phyloP scores from a whole-genome alignment of 2,888 invertebrate species.

The Hyalella azteca region DNA sequence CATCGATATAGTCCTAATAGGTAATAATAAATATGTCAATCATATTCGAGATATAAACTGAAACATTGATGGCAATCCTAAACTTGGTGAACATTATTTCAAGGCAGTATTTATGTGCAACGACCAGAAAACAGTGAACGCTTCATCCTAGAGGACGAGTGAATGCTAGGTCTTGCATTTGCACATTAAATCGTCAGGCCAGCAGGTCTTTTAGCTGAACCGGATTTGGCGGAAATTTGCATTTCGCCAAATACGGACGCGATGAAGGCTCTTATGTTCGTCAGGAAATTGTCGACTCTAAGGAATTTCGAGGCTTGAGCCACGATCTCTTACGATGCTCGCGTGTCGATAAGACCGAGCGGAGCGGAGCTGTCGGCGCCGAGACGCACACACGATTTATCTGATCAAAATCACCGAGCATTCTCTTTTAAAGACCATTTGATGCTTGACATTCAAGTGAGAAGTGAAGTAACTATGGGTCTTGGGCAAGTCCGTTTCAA shows the following conservation, averaged over 20 bases:
- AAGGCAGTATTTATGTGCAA: too few species aligned
- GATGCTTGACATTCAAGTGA: not conserved
- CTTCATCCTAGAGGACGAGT: not conserved
- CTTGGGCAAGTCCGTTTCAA: not conserved
- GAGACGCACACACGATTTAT: not conserved
- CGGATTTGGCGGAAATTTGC: conserved; percentile 27
- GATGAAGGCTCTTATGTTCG: conserved; percentile 1
- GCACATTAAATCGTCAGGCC: not conserved
- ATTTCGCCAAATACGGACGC: conserved; percentile 24
- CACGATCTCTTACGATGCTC: not conserved
- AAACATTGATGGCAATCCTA: too few species aligned
- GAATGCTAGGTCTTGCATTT: conserved; percentile 12
- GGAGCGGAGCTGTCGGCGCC: conserved; percentile 1
- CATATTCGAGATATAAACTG: too few species aligned
- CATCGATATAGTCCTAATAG: too few species aligned
- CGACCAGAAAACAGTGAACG: too few species aligned
- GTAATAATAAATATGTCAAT: too few species aligned
- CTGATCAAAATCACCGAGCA: conserved; percentile 10
- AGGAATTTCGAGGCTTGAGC: conserved; percentile 6
- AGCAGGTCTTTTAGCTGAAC: conserved; percentile 10
- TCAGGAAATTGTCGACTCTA: conserved; percentile 19
- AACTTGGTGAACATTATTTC: too few species aligned
- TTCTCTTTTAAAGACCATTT: not conserved
- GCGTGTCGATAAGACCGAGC: conserved; percentile 14
- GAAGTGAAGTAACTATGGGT: not conserved